Evolutionary conservation across 2,888 invertebrate species (phyloP).

Genomic region (Carterocephalus palaemon): DNA sequence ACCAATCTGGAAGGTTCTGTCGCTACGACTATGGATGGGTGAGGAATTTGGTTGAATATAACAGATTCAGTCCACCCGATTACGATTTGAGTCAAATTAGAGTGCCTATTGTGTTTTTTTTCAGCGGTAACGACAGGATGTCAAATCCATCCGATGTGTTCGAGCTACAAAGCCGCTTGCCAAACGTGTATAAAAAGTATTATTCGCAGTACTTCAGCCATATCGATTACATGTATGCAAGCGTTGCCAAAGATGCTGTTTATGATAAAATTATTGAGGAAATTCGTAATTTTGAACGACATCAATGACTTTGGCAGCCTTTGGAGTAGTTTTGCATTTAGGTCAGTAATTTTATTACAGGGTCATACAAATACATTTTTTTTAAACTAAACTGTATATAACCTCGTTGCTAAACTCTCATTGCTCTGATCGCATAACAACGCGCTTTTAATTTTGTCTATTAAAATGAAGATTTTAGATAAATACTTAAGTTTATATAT

Average conservation of each 20-base stretch:
- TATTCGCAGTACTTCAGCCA: conserved; percentile 80
- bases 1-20: conserved; percentile 51
- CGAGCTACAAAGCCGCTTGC: conserved; percentile 54
- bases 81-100: conserved; percentile 48
- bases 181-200: conserved; percentile 69
- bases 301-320: background rate
- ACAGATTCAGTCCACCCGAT: conserved; percentile 50
- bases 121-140: conserved; percentile 63
- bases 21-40: conserved; percentile 50
- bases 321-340: background rate
- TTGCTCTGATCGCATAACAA: no score
- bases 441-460: no score
- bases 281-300: conserved; percentile 38
- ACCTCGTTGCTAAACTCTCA: no score
- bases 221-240: conserved; percentile 82
- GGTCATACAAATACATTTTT: no score
- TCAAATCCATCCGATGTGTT: conserved; percentile 72
- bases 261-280: conserved; percentile 62
- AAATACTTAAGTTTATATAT: no score
- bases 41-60: conserved; percentile 62
- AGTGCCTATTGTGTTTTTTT: conserved; percentile 53
- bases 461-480: no score
- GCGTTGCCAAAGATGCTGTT: conserved; percentile 70
- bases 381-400: no score
- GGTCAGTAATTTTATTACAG: no score